Conservation (phyloP, 2,113 vertebrate genomes). For the Syrrhaptes paradoxus region DNA sequence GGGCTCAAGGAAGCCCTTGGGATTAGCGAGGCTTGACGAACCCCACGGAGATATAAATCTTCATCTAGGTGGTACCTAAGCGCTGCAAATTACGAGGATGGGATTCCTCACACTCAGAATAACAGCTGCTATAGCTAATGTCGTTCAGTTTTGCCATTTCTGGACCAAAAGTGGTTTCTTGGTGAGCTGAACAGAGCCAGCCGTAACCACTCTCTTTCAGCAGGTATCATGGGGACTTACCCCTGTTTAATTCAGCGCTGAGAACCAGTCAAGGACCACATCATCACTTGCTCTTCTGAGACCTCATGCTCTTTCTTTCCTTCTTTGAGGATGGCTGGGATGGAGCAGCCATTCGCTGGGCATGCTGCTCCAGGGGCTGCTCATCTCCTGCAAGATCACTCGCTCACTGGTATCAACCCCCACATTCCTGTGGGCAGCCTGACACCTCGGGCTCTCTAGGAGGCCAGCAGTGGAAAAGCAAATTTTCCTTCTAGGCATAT, state of each 20-base stretch:
- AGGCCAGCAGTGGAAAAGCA: not conserved
- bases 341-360: not conserved
- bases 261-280: not conserved
- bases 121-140: not conserved
- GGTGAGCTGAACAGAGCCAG: not conserved
- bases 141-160: not conserved
- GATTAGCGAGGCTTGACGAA: not conserved
- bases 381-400: not conserved
- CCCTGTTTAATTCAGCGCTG: fast-evolving
- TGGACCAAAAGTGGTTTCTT: not conserved
- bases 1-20: not conserved
- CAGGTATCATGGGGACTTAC: not conserved
- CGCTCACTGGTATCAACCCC: not conserved
- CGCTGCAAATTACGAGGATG: not conserved
- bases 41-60: not conserved
- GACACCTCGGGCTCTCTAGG: not conserved
- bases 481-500: constrained; percentile 6
- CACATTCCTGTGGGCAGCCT: constrained; percentile 30
- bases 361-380: not conserved
- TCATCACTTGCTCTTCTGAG: not conserved
- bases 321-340: not conserved
- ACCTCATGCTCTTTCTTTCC: not conserved
- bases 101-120: not conserved
- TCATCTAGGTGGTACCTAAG: not conserved
- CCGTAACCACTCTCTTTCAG: not conserved